Percentiles rank a stretch among this genome's conserved stretches.
Evolutionary conservation across 2,113 vertebrate genomes (phyloP).

Genomic region (Athene noctua): DNA sequence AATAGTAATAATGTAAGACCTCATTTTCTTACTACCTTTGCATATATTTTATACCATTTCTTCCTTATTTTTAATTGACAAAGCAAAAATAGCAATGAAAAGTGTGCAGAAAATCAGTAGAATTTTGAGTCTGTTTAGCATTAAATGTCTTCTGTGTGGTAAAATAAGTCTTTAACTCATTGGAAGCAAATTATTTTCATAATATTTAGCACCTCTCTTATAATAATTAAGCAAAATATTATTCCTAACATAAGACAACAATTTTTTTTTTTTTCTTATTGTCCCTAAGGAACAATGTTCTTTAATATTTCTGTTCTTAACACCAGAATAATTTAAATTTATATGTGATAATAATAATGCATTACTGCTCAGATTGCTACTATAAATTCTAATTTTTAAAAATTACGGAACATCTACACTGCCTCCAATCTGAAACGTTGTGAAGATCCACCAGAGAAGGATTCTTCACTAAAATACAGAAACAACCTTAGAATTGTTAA

Average conservation of each 20-base stretch:
- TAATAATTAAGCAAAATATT: background rate
- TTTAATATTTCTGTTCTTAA: background rate
- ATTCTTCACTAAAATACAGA: background rate
- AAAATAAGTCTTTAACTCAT: background rate
- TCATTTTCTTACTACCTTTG: background rate
- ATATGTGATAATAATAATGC: background rate
- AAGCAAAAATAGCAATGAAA: background rate
- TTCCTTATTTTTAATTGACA: conserved; percentile 17
- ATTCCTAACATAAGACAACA: background rate
- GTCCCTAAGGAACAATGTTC: background rate
- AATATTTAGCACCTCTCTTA: background rate
- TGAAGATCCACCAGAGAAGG: background rate
- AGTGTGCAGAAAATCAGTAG: background rate
- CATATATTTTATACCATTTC: background rate
- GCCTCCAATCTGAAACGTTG: background rate
- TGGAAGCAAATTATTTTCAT: background rate
- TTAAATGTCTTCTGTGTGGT: background rate
- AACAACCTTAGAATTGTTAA: background rate
- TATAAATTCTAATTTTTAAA: background rate
- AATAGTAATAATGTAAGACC: background rate
- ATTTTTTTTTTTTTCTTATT: background rate
- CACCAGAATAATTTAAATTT: background rate
- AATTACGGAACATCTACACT: background rate
- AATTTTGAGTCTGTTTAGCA: background rate
- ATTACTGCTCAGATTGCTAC: background rate